A percentile compares a stretch with the other conserved stretches of the same genome.
phyloP scores from a whole-genome alignment of 2,888 invertebrate species.

The Drosophila vallismaia region DNA sequence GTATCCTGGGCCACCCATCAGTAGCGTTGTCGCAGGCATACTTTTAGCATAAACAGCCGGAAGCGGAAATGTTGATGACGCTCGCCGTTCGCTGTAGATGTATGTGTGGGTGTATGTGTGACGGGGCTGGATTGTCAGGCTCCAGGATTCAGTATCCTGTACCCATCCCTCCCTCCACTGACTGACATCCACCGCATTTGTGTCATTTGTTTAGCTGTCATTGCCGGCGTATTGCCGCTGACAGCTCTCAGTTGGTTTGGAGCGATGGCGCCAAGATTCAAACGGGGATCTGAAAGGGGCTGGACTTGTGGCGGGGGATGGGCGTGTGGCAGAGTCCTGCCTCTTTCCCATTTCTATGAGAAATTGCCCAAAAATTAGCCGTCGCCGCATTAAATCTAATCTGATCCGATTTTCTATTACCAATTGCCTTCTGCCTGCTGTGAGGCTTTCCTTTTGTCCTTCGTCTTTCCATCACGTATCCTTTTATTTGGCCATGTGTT shows the following conservation, averaged over 20 bases:
- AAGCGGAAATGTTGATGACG: slow-evolving; percentile 75
- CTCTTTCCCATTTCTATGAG: slow-evolving; percentile 55
- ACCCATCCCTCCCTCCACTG: slow-evolving; percentile 14
- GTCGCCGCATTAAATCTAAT: slow-evolving; percentile 77
- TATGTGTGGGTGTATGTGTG: slow-evolving; percentile 23
- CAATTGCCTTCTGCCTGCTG: slow-evolving; percentile 55
- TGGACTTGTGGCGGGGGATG: neutral
- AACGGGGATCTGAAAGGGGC: slow-evolving; percentile 7
- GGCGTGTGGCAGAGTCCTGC: slow-evolving; percentile 7
- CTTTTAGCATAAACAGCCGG: slow-evolving; percentile 77
- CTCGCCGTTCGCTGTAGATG: slow-evolving; percentile 38
- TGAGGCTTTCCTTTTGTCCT: slow-evolving; percentile 20
- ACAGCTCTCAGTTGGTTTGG: slow-evolving; percentile 56
- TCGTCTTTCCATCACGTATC: neutral
- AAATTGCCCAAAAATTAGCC: slow-evolving; percentile 74
- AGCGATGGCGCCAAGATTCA: slow-evolving; percentile 58
- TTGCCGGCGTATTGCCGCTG: slow-evolving; percentile 74
- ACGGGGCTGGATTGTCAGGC: slow-evolving; percentile 30
- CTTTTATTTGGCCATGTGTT: slow-evolving; percentile 19
- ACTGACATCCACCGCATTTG: slow-evolving; percentile 44
- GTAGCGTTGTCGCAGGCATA: slow-evolving; percentile 62
- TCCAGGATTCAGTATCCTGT: slow-evolving; percentile 13
- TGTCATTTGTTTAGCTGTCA: slow-evolving; percentile 79
- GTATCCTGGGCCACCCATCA: slow-evolving; percentile 20
- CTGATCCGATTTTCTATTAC: slow-evolving; percentile 79